These are phyloP conservation scores for Tetranychus urticae DNA, from an alignment of 1,140 invertebrate genomes.

Conservation along the genomic window DNA sequence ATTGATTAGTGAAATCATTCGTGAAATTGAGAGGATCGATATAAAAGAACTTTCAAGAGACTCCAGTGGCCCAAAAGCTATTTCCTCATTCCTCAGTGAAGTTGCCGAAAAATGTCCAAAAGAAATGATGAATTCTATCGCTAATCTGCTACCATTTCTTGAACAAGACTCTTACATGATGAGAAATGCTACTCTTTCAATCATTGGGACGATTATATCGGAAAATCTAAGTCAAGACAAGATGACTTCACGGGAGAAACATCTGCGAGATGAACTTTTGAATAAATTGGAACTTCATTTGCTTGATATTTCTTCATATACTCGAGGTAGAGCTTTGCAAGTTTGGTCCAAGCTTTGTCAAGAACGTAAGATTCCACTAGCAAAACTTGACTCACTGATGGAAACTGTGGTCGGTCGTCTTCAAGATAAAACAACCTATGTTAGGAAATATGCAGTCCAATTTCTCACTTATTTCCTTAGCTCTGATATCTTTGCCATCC, in stretches of 20 bases:
- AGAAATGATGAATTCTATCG: conserved; percentile 34
- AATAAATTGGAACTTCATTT: conserved; percentile 51
- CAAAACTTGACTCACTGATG: conserved; percentile 34
- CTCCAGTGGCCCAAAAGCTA: conserved; percentile 32
- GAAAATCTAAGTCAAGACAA: conserved; percentile 40
- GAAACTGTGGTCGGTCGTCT: conserved; percentile 37
- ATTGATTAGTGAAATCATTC: conserved; percentile 40
- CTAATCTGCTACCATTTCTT: conserved; percentile 29
- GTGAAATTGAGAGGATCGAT: conserved; percentile 39
- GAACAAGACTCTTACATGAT: conserved; percentile 42
- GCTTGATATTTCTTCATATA: conserved; percentile 53
- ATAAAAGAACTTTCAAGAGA: conserved; percentile 25
- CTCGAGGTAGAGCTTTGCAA: conserved; percentile 45
- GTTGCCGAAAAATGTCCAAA: conserved; percentile 36
- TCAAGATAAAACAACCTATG: conserved; percentile 45
- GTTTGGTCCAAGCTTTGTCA: conserved; percentile 44
- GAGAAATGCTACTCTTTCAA: conserved; percentile 49
- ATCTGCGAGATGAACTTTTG: conserved; percentile 40
- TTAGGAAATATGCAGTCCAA: conserved; percentile 50
- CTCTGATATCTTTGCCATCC: conserved; percentile 45
- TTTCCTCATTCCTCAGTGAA: conserved; percentile 39
- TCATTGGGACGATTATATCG: conserved; percentile 46
- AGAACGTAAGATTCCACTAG: conserved; percentile 43
- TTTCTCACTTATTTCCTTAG: conserved; percentile 44
- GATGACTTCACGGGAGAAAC: conserved; percentile 34